Evolutionary conservation across 2,888 invertebrate species (phyloP).

Genomic region (Campoplex nolae): DNA sequence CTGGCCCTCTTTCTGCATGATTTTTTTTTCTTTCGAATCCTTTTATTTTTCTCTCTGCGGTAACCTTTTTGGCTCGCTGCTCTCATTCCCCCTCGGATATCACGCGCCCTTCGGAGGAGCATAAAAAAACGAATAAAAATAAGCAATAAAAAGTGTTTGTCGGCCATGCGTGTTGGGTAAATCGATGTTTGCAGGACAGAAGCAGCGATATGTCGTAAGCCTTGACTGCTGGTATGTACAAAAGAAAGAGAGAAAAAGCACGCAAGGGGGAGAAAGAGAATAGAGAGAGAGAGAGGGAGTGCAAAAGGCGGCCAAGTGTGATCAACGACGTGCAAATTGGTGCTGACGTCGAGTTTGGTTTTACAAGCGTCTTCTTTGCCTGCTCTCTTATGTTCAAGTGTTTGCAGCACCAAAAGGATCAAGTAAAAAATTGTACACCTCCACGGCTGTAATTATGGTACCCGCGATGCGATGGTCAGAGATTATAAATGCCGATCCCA

Average conservation of each 20-base stretch:
- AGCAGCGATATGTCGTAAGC: conserved; percentile 40
- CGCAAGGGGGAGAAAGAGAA: conserved; percentile 1
- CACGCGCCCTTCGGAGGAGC: conserved; percentile 45
- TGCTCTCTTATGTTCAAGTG: conserved; percentile 25
- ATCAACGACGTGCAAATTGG: conserved; percentile 70
- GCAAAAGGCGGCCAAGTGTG: conserved; percentile 50
- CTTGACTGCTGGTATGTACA: not conserved
- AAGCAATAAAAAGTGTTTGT: conserved; percentile 47
- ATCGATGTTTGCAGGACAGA: conserved; percentile 62
- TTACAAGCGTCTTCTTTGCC: conserved; percentile 55
- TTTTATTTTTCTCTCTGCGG: conserved; percentile 40
- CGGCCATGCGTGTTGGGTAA: conserved; percentile 47
- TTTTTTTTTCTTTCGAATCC: conserved; percentile 34
- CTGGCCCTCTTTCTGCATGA: conserved; percentile 5
- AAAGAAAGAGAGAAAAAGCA: not conserved
- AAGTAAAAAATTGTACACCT: conserved; percentile 56
- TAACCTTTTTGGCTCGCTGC: conserved; percentile 42
- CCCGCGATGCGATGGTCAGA: conserved; percentile 37
- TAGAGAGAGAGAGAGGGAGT: conserved; percentile 1
- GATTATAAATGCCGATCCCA: conserved; percentile 32
- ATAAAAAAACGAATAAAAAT: conserved; percentile 47
- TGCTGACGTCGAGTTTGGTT: conserved; percentile 62
- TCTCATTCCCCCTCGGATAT: conserved; percentile 28
- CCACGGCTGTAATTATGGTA: conserved; percentile 64
- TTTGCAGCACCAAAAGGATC: conserved; percentile 36